Conservation (phyloP, 2,797 vertebrate species). For the Artibeus lituratus region DNA sequence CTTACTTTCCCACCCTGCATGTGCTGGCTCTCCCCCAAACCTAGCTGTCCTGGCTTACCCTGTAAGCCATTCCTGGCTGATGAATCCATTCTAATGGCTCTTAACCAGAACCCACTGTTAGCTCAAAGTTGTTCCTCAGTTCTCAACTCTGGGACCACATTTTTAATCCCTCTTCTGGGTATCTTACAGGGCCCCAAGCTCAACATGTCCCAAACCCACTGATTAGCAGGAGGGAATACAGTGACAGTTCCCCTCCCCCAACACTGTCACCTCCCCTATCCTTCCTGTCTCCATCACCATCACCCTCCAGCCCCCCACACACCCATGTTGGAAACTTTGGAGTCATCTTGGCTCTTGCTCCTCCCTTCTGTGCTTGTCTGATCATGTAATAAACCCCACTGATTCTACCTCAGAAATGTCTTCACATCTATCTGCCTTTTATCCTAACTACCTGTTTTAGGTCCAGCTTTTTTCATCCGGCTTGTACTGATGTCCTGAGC, state of each 20-base stretch:
- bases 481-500: background rate
- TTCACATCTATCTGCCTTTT: background rate
- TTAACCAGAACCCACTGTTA: background rate
- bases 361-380: background rate
- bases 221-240: background rate
- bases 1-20: background rate
- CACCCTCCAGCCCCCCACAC: no score
- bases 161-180: background rate
- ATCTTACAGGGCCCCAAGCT: no score
- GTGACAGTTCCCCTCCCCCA: background rate
- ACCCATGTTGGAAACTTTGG: background rate
- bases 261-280: background rate
- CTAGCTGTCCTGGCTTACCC: background rate
- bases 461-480: background rate
- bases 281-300: background rate
- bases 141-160: background rate
- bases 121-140: background rate
- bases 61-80: background rate
- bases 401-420: background rate
- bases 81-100: background rate
- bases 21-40: background rate
- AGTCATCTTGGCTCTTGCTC: background rate
- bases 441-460: no score
- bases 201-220: no score
- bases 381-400: background rate